Evolutionary conservation across 1,140 invertebrate genomes (phyloP).

Genomic region (Bicyclus anynana): DNA sequence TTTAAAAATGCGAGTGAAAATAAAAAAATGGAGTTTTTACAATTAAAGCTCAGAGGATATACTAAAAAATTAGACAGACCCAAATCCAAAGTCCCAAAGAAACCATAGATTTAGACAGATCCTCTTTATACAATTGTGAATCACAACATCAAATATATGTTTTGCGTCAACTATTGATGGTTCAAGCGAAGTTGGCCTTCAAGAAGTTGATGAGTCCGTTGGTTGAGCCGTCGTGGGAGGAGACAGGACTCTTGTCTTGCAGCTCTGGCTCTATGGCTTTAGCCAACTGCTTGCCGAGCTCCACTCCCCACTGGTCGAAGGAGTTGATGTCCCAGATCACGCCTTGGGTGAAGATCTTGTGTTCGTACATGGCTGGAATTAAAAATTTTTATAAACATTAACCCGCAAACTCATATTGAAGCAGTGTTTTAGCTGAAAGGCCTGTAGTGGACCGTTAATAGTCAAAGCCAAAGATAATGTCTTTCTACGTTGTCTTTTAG

Average conservation of each 20-base stretch:
- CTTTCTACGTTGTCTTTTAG: too few relatives aligned
- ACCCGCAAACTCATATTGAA: too few relatives aligned
- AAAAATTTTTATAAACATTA: not conserved
- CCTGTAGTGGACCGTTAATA: too few relatives aligned
- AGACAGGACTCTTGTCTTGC: slow-evolving; percentile 77
- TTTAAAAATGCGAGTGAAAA: too few relatives aligned
- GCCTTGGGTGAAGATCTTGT: slow-evolving; percentile 99
- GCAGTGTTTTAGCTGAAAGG: too few relatives aligned
- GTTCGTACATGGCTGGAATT: slow-evolving; percentile 94
- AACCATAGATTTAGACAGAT: too few relatives aligned
- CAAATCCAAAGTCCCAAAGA: too few relatives aligned
- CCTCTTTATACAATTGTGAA: too few relatives aligned
- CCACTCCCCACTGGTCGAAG: slow-evolving; percentile 99
- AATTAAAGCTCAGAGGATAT: too few relatives aligned
- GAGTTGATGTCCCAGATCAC: slow-evolving; percentile 99
- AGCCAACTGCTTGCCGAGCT: slow-evolving; percentile 98
- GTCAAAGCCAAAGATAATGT: too few relatives aligned
- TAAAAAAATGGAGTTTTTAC: too few relatives aligned
- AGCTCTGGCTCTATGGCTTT: slow-evolving; percentile 98
- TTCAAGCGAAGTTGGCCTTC: slow-evolving; percentile 38
- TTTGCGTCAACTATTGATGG: not conserved
- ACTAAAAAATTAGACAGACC: too few relatives aligned
- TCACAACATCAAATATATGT: not conserved
- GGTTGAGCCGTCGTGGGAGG: slow-evolving; percentile 93
- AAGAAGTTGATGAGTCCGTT: slow-evolving; percentile 98